A percentile compares a stretch with the other conserved stretches of the same genome.
phyloP scores from a whole-genome alignment of 2,113 vertebrate genomes.

The Damaliscus lunatus region DNA sequence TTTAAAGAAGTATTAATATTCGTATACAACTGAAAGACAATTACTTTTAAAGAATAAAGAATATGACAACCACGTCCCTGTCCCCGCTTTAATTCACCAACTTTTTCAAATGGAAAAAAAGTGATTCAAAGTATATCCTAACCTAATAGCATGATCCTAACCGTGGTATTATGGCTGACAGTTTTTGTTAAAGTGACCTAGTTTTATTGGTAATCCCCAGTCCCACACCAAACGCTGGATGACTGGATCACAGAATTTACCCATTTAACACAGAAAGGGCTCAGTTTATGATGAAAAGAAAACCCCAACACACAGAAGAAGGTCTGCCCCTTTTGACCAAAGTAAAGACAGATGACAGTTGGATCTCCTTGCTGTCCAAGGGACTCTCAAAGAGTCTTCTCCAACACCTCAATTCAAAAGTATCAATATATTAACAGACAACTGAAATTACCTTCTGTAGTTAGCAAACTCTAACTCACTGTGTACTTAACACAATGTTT shows the following conservation, averaged over 20 bases:
- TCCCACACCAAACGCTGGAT: neutral
- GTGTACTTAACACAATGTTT: neutral
- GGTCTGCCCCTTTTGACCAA: neutral
- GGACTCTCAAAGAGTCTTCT: neutral
- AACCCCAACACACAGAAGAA: neutral
- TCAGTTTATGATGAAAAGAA: neutral
- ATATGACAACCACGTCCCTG: neutral
- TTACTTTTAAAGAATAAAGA: neutral
- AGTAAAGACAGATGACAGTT: neutral
- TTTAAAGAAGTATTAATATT: neutral
- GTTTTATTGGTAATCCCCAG: neutral
- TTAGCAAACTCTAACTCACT: neutral
- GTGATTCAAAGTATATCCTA: neutral
- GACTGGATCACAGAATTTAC: neutral
- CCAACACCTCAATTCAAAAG: neutral
- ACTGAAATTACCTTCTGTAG: neutral
- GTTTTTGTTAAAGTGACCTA: neutral
- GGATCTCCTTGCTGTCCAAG: neutral
- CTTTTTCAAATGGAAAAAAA: neutral
- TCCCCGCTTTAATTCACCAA: neutral
- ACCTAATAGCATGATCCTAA: neutral
- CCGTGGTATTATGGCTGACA: neutral
- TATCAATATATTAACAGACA: neutral
- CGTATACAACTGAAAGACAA: neutral
- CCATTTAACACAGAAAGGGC: neutral